Base-by-base conservation (phyloP, 2,888 invertebrate species). In the Mythimna vitellina region DNA sequence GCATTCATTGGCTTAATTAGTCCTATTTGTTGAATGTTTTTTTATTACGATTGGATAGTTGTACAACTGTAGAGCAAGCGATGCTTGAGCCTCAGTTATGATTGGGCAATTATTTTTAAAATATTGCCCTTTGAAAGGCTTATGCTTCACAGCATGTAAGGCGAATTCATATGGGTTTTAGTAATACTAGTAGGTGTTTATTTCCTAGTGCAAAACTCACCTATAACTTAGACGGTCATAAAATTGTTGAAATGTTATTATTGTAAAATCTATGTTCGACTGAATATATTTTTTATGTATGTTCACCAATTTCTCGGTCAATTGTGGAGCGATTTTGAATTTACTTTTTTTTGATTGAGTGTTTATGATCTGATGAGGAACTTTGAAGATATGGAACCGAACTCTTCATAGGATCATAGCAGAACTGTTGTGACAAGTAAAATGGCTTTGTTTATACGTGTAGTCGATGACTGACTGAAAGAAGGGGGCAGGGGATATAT, bases 1-100 rank as follows among this genome's bases (percentile, higher is more conserved):
- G 22, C 0, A 20, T 38, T 22, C 1, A 20, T 56, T 25, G 35
- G 22, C 2, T 51, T 62, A 53, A 9, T 73, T 62, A 6, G n/a
- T 74, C 5, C 10, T 1, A 32, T 32, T 73, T 53, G 20, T 38
- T 32, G 17, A 63, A 25, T 42, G 20, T 32, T 62, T 62, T 32
- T 62, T 62, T 32, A 53, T 42, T 51, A 22, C 14, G 32, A 42
- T 63, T 22, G 1, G 14, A 8, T 49, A 17, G 3, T 1, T 20
- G n/a, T 17, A 22, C 29, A 66, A 7, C 0, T 49, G 20, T 42
- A 14, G 8, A 49, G 20, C 20, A 35, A 46, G n/a, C n/a, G 3
- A 17, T 57, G 10, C 25, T n/a, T 14, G 20, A 53, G 5, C 25
- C 17, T n/a, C 42, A 8, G 29, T 6, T 22, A 20, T 22, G 1